Evolutionary conservation across 2,113 vertebrate species (phyloP).

Genomic region (Microcebus jonahi): DNA sequence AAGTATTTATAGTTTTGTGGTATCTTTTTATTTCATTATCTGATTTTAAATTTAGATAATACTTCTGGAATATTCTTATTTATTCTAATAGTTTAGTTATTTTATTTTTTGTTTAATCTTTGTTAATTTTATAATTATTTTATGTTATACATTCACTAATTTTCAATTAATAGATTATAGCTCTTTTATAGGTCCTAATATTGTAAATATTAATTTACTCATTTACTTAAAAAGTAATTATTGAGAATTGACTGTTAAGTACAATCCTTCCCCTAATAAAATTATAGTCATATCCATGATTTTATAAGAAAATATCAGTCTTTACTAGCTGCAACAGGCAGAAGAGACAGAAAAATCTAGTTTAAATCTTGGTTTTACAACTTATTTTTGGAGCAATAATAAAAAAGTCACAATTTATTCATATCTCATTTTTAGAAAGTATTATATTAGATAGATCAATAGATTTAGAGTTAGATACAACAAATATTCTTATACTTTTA

Average conservation of each 20-base stretch:
- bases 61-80: not conserved
- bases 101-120: not conserved
- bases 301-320: not conserved
- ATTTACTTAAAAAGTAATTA: not conserved
- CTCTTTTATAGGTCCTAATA: not conserved
- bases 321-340: not conserved
- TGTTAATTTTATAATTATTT: not conserved
- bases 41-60: not conserved
- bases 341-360: not conserved
- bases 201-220: not conserved
- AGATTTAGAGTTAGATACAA: not conserved
- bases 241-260: not conserved
- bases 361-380: not conserved
- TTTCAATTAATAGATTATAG: not conserved
- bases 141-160: not conserved
- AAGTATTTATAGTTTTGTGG: not conserved
- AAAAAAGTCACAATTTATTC: not conserved
- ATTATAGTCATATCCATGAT: not conserved
- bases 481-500: not conserved
- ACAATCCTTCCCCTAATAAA: not conserved
- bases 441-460: not conserved
- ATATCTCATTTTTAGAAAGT: not conserved
- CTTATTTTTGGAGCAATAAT: not conserved
- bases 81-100: not conserved
- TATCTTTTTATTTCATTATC: not conserved